These are phyloP conservation scores for Elegia similella DNA, from an alignment of 2,888 invertebrate genomes.

Conservation along the genomic window DNA sequence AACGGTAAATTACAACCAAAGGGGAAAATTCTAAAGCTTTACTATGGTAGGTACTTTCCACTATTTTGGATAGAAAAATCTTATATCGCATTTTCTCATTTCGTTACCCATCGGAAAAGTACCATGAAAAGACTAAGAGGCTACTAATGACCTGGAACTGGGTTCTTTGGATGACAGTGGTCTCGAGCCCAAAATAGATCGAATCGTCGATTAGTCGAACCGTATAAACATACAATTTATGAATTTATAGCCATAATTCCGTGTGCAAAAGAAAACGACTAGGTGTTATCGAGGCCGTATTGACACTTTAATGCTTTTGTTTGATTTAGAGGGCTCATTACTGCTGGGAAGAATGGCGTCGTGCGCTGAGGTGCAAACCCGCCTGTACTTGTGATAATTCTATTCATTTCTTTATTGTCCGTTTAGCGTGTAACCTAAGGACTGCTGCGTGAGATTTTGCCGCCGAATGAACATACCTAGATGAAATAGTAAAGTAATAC, in stretches of 20 bases:
- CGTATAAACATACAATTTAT: constrained; percentile 52
- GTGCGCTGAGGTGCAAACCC: constrained; percentile 49
- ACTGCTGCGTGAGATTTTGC: constrained; percentile 1
- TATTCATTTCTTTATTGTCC: constrained; percentile 54
- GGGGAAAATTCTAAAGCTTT: too few species aligned
- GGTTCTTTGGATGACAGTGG: too few species aligned
- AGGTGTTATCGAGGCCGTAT: constrained; percentile 76
- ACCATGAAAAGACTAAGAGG: too few species aligned
- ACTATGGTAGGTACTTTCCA: too few species aligned
- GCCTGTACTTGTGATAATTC: constrained; percentile 38
- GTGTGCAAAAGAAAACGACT: constrained; percentile 75
- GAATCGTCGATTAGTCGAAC: constrained; percentile 35
- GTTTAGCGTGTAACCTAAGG: constrained; percentile 24
- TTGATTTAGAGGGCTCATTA: constrained; percentile 81
- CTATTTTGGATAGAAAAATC: too few species aligned
- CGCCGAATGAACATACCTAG: not conserved
- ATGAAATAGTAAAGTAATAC: not conserved
- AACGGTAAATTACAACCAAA: too few species aligned
- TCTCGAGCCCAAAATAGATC: not conserved
- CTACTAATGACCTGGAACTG: too few species aligned
- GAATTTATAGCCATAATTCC: constrained; percentile 76
- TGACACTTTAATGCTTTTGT: constrained; percentile 82
- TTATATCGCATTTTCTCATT: too few species aligned
- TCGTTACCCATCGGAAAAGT: too few species aligned
- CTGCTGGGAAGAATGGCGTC: constrained; percentile 64